phyloP scores from a whole-genome alignment of 2,113 vertebrate species.

The Fregata magnificens region DNA sequence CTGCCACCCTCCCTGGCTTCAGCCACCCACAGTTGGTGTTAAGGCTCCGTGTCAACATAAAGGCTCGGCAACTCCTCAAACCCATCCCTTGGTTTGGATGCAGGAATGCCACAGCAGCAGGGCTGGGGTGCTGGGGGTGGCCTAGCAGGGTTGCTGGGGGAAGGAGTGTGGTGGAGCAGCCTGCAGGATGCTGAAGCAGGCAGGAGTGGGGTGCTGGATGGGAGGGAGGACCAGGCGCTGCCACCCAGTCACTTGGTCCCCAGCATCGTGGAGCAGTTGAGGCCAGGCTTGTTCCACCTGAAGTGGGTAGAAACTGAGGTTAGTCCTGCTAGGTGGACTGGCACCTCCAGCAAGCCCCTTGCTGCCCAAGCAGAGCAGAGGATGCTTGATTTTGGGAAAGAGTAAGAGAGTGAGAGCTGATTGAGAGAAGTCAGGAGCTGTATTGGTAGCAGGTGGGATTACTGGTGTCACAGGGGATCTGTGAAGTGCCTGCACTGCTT shows the following conservation, averaged over 20 bases:
- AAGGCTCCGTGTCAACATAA: not conserved
- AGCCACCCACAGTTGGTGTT: too few species aligned
- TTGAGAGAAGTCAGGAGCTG: not conserved
- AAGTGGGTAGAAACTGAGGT: not conserved
- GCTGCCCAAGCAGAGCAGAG: not conserved
- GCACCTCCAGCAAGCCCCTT: not conserved
- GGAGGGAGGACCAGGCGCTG: not conserved
- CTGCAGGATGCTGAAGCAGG: not conserved
- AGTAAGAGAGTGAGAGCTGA: not conserved
- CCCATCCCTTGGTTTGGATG: too few species aligned
- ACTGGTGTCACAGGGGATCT: not conserved
- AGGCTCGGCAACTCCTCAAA: not conserved
- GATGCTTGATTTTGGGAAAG: not conserved
- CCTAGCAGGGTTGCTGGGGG: not conserved
- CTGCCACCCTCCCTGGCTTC: not conserved
- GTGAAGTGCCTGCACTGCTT: not conserved
- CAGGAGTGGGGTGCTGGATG: not conserved
- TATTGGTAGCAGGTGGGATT: not conserved
- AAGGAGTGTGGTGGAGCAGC: not conserved
- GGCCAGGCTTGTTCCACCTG: not conserved
- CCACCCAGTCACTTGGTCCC: not conserved
- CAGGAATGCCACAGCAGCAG: not conserved
- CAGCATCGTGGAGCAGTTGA: fast-evolving
- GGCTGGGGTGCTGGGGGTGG: not conserved
- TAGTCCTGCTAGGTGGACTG: not conserved